Evolutionary conservation across 2,888 invertebrate genomes (phyloP).

Genomic region (Patella ulyssiponensis): DNA sequence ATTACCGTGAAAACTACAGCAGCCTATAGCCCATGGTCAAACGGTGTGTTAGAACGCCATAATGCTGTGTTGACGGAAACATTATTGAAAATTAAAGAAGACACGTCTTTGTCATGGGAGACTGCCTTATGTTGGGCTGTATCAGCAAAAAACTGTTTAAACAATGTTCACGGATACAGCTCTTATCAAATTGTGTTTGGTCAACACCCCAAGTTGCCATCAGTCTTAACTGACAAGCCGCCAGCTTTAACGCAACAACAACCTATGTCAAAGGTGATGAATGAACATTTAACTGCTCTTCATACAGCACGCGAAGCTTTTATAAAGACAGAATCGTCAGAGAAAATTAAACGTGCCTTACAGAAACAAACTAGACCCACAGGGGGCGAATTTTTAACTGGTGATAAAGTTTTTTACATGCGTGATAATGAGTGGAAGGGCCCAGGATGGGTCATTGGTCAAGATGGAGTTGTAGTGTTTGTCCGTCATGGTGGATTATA

Average conservation of each 20-base stretch:
- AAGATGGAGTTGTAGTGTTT: slow-evolving; percentile 14
- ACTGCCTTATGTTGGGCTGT: slow-evolving; percentile 25
- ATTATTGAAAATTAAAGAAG: slow-evolving; percentile 19
- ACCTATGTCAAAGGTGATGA: slow-evolving; percentile 14
- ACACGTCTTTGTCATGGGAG: slow-evolving; percentile 19
- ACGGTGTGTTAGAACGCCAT: slow-evolving; percentile 24
- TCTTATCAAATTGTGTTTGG: slow-evolving; percentile 26
- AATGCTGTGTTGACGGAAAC: slow-evolving; percentile 25
- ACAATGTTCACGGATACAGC: slow-evolving; percentile 6
- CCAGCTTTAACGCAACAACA: slow-evolving; percentile 23
- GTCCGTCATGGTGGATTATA: slow-evolving; percentile 9
- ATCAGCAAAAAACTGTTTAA: slow-evolving; percentile 14
- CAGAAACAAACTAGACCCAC: slow-evolving; percentile 19
- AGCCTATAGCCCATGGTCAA: slow-evolving; percentile 30
- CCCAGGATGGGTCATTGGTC: slow-evolving; percentile 2
- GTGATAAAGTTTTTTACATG: slow-evolving; percentile 15
- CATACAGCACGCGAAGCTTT: slow-evolving; percentile 14
- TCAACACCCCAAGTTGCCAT: slow-evolving; percentile 27
- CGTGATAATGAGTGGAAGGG: neutral
- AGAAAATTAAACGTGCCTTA: slow-evolving; percentile 25
- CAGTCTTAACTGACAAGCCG: slow-evolving; percentile 21
- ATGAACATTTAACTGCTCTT: slow-evolving; percentile 10
- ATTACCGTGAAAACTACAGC: slow-evolving; percentile 26
- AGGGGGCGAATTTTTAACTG: slow-evolving; percentile 1
- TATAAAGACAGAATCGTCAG: slow-evolving; percentile 8